A percentile compares a stretch with the other conserved stretches of the same genome.
Evolutionary conservation across 2,888 invertebrate genomes (phyloP).

Genomic region (Drosophila kuntzei): DNA sequence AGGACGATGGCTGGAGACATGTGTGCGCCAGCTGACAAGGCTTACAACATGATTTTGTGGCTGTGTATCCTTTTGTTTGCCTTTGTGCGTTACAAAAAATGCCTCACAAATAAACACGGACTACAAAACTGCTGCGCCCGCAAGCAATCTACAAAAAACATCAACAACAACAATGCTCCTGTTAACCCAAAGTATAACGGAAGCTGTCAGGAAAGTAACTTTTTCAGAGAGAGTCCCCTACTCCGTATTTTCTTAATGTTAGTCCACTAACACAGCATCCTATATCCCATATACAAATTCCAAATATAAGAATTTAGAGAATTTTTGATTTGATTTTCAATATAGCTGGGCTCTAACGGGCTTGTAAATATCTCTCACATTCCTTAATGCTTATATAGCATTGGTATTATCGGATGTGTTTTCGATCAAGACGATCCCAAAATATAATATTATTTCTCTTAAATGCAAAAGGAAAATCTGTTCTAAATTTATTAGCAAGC

Average conservation of each 20-base stretch:
- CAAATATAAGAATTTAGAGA: slow-evolving; percentile 14
- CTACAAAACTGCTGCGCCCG: slow-evolving; percentile 43
- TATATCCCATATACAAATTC: neutral
- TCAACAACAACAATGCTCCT: slow-evolving; percentile 37
- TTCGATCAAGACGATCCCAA: too few species aligned
- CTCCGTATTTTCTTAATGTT: too few species aligned
- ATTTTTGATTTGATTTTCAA: neutral
- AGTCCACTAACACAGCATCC: neutral
- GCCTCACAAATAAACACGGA: slow-evolving; percentile 41
- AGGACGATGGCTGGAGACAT: slow-evolving; percentile 58
- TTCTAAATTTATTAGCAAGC: too few species aligned
- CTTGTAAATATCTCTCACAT: neutral
- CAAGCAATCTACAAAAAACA: slow-evolving; percentile 37
- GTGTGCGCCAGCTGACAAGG: slow-evolving; percentile 63
- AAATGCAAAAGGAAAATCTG: too few species aligned
- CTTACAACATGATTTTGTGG: slow-evolving; percentile 76
- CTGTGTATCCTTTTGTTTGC: slow-evolving; percentile 59
- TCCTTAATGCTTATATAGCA: too few species aligned
- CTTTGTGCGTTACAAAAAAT: slow-evolving; percentile 50
- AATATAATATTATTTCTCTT: too few species aligned
- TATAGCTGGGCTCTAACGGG: neutral
- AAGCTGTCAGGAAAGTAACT: slow-evolving; percentile 27
- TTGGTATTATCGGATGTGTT: too few species aligned
- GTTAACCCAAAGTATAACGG: slow-evolving; percentile 43
- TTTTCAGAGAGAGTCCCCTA: slow-evolving; percentile 1